Evolutionary conservation across 2,113 vertebrate species (phyloP).

Genomic region (human): DNA sequence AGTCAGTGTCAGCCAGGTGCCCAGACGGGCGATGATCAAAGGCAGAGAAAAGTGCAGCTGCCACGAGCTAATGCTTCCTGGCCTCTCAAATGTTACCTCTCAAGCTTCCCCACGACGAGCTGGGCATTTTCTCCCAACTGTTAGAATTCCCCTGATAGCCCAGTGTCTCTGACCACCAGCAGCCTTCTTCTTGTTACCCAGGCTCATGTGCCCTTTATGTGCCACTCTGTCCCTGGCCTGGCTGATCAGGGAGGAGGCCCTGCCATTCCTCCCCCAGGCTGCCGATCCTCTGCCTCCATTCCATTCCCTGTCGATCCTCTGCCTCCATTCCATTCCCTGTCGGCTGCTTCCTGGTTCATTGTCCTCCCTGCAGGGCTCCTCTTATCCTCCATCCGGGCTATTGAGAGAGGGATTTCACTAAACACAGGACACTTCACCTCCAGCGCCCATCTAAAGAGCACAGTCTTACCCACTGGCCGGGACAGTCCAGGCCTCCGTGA

Average conservation of each 20-base stretch:
- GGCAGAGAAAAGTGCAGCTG: too few relatives aligned
- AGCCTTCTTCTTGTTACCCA: background rate
- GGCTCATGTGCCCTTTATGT: fast-evolving
- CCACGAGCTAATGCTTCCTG: too few relatives aligned
- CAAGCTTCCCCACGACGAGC: too few relatives aligned
- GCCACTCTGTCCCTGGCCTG: background rate
- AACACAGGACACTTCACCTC: background rate
- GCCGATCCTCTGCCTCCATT: fast-evolving
- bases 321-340: fast-evolving
- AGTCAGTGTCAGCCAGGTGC: too few relatives aligned
- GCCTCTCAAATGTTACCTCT: too few relatives aligned
- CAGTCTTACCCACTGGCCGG: background rate
- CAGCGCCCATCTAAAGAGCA: background rate
- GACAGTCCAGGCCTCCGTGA: background rate
- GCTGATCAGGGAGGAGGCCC: background rate
- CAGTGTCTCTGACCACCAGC: background rate
- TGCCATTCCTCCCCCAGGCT: fast-evolving
- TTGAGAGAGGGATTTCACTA: background rate
- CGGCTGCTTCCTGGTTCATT: background rate
- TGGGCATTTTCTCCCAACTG: too few relatives aligned
- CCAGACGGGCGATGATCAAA: too few relatives aligned
- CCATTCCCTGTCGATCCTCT: fast-evolving
- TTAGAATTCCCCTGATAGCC: fast-evolving
- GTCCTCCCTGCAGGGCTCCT: background rate
- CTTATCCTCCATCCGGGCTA: background rate